Evolutionary conservation across 2,888 invertebrate species (phyloP).

Genomic region (Lycaena phlaeas): DNA sequence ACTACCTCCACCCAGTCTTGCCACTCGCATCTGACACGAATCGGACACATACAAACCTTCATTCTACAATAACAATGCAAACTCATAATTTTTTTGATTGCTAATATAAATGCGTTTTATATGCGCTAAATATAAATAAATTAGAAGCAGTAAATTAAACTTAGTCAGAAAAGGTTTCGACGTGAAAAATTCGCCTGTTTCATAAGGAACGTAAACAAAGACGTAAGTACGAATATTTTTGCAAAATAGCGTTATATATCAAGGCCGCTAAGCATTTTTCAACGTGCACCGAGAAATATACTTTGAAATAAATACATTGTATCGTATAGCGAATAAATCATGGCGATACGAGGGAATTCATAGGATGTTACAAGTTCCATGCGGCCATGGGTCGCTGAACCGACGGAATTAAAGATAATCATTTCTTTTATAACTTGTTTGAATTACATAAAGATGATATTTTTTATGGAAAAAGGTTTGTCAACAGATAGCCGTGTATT

Average conservation of each 20-base stretch:
- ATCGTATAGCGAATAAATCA: slow-evolving; percentile 17
- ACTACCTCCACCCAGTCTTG: too few relatives aligned
- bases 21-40: too few relatives aligned
- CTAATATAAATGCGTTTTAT: too few relatives aligned
- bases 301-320: slow-evolving; percentile 12
- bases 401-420: not conserved
- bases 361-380: slow-evolving; percentile 15
- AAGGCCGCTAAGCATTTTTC: not conserved
- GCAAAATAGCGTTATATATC: not conserved
- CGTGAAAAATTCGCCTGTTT: too few relatives aligned
- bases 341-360: slow-evolving; percentile 14
- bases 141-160: too few relatives aligned
- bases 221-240: not conserved
- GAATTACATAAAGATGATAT: not conserved
- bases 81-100: too few relatives aligned
- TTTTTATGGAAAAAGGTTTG: too few relatives aligned
- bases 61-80: too few relatives aligned
- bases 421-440: not conserved
- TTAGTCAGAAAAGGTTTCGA: not conserved
- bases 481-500: too few relatives aligned
- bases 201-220: not conserved
- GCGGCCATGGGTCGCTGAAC: slow-evolving; percentile 10
- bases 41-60: too few relatives aligned
- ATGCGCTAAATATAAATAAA: too few relatives aligned
- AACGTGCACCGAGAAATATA: not conserved